Evolutionary conservation across 1,140 invertebrate genomes (phyloP), one percentile per base, ranked within the genome.

Genomic region (Camponotus floridanus): DNA sequence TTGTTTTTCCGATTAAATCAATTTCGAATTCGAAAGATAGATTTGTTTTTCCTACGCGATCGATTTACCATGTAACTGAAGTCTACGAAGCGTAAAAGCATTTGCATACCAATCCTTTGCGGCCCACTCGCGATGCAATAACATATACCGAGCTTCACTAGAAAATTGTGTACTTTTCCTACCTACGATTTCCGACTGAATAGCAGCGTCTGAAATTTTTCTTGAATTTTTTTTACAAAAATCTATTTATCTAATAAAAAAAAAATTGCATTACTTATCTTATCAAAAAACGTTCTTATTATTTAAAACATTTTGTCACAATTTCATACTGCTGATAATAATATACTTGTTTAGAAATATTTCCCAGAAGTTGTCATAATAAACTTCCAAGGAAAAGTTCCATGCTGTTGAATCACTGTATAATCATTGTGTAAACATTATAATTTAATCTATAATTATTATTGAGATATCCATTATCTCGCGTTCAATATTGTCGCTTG

Each of bases 21-120:
- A 36, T 48, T 45, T 64, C 8, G 33, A 3, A 8, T 67, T 68
- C 21, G 57, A 51, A 51, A 45, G 21, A 42, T 31, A 26, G 13
- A 45, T 68, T 80, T 42, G 1, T 13, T 70, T 42, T 80, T 11
- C 21, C 13, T 21, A 11, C n/a, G 36, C 13, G 21, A 65, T 70
- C 36, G 6, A 42, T 48, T 39, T 55, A 64, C 45, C 5, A 39
- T 5, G n/a, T 67, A 67, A 51, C 33, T 45, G 33, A 62, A 51
- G 59, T 57, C 74, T 51, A 48, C 76, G 57, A 26, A 73, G 59
- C 59, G 36, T 80, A 76, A 87, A 86, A 86, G 61, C 68, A 87
- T 87, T 87, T 87, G 86, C 86, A 87, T 87, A 87, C 86, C 86
- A 87, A 87, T 87, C 45, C 68, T 80, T 79, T 57, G 61, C 86